Conservation (phyloP, 2,888 invertebrate genomes). For the Folsomia candida region DNA sequence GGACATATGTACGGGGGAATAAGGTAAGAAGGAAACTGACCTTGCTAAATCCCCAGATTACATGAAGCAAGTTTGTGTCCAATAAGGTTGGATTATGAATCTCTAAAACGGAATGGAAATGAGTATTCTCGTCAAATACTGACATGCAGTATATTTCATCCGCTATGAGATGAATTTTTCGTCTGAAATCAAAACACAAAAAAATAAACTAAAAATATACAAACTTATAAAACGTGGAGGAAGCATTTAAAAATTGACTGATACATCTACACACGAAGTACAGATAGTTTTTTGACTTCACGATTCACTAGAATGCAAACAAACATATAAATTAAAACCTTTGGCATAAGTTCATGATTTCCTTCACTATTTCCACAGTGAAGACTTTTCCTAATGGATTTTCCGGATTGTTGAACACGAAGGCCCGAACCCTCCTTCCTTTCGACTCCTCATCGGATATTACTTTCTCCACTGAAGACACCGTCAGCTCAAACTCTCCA, state of each 20-base stretch:
- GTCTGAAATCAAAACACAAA: not conserved
- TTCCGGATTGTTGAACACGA: constrained; percentile 43
- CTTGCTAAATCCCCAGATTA: constrained; percentile 46
- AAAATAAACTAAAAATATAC: no score
- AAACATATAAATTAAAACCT: constrained; percentile 14
- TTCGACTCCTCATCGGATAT: constrained; percentile 17
- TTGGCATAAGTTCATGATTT: constrained; percentile 41
- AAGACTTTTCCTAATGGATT: constrained; percentile 43
- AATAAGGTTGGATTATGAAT: constrained; percentile 23
- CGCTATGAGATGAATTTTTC: constrained; percentile 36
- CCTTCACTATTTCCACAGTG: constrained; percentile 17
- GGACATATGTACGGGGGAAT: no score
- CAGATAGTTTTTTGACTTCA: no score
- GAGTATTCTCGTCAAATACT: constrained; percentile 30
- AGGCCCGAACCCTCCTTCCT: constrained; percentile 32
- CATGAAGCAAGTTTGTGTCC: constrained; percentile 30
- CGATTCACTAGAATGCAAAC: no score
- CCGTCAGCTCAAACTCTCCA: constrained; percentile 24
- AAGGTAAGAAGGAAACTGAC: no score
- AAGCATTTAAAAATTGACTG: no score
- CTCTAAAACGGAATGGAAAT: constrained; percentile 35
- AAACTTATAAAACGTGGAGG: no score
- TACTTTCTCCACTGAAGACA: constrained; percentile 25
- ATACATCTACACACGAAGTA: no score
- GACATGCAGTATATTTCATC: constrained; percentile 46